Evolutionary conservation across 2,113 vertebrate species (phyloP).

Genomic region (Onychostoma macrolepis): DNA sequence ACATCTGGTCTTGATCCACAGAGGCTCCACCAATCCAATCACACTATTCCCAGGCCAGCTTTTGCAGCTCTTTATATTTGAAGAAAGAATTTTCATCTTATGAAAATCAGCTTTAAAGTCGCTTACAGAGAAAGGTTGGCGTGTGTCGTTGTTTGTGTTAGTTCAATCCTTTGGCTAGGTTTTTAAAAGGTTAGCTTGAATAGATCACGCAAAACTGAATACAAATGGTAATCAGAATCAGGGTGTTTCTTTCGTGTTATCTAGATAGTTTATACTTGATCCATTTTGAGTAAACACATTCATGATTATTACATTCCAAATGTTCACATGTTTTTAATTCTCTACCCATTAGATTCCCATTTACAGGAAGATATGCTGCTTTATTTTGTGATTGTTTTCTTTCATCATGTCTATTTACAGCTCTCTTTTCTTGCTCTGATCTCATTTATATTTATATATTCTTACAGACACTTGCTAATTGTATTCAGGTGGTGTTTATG

Average conservation of each 20-base stretch:
- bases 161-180: not conserved
- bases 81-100: not conserved
- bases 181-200: not conserved
- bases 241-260: not conserved
- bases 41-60: not conserved
- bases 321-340: not conserved
- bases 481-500: slow-evolving; percentile 6
- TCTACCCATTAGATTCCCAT: not conserved
- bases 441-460: slow-evolving; percentile 21
- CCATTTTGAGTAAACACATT: not conserved
- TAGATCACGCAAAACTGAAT: not conserved
- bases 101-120: not conserved
- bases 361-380: not conserved
- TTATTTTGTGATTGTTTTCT: slow-evolving; percentile 9
- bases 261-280: not conserved
- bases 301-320: not conserved
- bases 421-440: not conserved
- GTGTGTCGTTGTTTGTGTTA: not conserved
- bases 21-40: slow-evolving; percentile 44
- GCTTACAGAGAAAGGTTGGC: not conserved
- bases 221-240: not conserved
- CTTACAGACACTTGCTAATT: not conserved
- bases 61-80: not conserved
- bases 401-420: slow-evolving; percentile 26
- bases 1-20: slow-evolving; percentile 48